Evolutionary conservation across 2,888 invertebrate species (phyloP), one percentile per base, ranked within the genome.

Genomic region (Dynastes maya): DNA sequence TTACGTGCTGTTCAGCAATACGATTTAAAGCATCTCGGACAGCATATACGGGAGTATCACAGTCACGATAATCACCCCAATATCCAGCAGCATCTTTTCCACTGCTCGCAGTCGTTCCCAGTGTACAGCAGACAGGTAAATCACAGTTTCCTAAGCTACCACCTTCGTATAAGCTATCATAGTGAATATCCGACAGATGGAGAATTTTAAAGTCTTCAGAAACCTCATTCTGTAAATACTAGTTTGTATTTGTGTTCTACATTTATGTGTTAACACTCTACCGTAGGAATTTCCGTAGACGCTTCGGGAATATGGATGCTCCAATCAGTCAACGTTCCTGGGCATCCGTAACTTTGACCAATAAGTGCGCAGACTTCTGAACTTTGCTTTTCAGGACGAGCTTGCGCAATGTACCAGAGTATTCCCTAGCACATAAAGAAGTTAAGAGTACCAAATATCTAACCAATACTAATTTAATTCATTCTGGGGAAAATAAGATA

Each of bases 41-140:
- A 0, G 94, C 91, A 86, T 93, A 91, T 88, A 91, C 88, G 0
- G 96, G 95, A 0, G 92, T 89, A 86, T 97, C 96, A 83, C 97
- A 96, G 78, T 91, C 88, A 72, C 94, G 91, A 83, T 94, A 95
- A 85, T 95, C 95, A 0, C 96, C 96, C 95, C 95, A 96, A 82
- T 89, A 91, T 0, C 95, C 95, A 0, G 96, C 95, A 0, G 86
- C 87, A 37, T 83, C 82, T 32, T 81, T 81, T 8, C 82, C 77
- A 9, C 16, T 63, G 8, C 13, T 22, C 0, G 90, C 90, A 2
- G 91, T 90, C 32, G 83, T 64, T 40, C 81, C 80, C 2, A 71
- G 86, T 72, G 94, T 91, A 85, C 96, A 97, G 85, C 96, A 97
- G 5, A 93, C 89, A 0, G 95, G 95, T 82, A 94, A 94, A 0